Conservation (phyloP, 2,113 vertebrate species). For the Axis porcinus region DNA sequence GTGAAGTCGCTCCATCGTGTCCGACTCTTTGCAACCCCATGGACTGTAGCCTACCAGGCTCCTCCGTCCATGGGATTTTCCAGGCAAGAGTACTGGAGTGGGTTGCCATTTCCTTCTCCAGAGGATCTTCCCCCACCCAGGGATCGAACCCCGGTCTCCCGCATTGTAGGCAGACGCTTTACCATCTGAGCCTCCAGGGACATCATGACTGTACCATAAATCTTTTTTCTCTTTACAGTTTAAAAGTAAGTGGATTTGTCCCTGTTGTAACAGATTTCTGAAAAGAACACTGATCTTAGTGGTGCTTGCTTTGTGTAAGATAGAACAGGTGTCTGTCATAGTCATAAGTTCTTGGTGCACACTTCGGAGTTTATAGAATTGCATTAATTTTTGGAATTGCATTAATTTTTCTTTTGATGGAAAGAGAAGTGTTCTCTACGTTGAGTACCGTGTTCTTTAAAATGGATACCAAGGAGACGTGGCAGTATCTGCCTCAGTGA, state of each 20-base stretch:
- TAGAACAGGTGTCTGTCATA: neutral
- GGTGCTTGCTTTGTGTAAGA: neutral
- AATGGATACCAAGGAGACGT: neutral
- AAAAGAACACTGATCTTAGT: neutral
- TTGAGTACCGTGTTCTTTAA: neutral
- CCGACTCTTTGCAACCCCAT: too few relatives aligned
- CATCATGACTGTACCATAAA: neutral
- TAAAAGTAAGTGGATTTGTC: neutral
- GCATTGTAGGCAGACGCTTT: too few relatives aligned
- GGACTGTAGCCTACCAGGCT: too few relatives aligned
- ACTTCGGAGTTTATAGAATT: constrained; percentile 11
- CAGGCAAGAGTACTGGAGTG: too few relatives aligned
- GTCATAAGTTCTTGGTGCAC: neutral
- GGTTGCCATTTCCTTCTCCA: too few relatives aligned
- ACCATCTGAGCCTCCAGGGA: too few relatives aligned
- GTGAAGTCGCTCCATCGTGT: too few relatives aligned
- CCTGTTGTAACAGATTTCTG: neutral
- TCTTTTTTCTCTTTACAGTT: neutral
- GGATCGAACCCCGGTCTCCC: too few relatives aligned
- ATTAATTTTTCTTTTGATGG: neutral
- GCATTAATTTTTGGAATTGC: neutral
- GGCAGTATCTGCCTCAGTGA: neutral
- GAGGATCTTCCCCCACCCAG: too few relatives aligned
- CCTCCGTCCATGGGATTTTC: too few relatives aligned
- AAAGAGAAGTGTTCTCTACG: neutral